Conservation (phyloP, 1,140 invertebrate species). For the Leptonema lineaticorne region DNA sequence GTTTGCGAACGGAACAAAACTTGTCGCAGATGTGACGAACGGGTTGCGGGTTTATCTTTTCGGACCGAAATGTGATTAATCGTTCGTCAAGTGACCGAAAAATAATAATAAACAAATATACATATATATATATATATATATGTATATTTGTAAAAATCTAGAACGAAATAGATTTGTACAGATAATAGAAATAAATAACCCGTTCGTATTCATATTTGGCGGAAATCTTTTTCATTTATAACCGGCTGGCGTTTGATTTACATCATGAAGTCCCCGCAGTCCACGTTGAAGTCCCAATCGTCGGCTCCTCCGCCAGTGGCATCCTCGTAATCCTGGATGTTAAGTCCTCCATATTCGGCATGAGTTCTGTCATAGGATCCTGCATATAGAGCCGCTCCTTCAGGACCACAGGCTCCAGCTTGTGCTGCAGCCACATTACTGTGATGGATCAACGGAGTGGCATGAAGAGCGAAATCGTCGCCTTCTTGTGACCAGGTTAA, state of each 20-base stretch:
- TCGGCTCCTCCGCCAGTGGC: conserved; percentile 56
- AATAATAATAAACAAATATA: conserved; percentile 10
- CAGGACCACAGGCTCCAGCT: conserved; percentile 52
- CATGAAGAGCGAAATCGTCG: conserved; percentile 62
- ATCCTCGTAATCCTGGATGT: conserved; percentile 57
- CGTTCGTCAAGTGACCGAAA: conserved; percentile 22
- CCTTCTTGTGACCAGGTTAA: conserved; percentile 64
- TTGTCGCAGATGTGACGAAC: too few species aligned
- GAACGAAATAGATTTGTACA: too few species aligned
- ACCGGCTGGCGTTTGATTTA: conserved; percentile 49
- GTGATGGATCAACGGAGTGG: conserved; percentile 61
- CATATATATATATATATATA: too few species aligned
- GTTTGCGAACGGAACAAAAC: not conserved
- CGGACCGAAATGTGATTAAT: conserved; percentile 9
- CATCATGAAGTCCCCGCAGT: conserved; percentile 65
- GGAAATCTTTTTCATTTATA: too few species aligned
- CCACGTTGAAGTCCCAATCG: conserved; percentile 63
- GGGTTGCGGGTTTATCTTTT: not conserved
- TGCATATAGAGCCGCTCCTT: conserved; percentile 61
- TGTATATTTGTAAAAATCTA: too few species aligned
- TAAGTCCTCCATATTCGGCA: conserved; percentile 57
- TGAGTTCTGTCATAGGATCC: conserved; percentile 60
- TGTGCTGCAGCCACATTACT: conserved; percentile 59
- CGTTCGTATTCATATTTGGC: too few species aligned
- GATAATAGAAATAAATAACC: too few species aligned